Base-by-base conservation (phyloP, 2,797 vertebrate genomes). In the Aeoliscus strigatus region DNA sequence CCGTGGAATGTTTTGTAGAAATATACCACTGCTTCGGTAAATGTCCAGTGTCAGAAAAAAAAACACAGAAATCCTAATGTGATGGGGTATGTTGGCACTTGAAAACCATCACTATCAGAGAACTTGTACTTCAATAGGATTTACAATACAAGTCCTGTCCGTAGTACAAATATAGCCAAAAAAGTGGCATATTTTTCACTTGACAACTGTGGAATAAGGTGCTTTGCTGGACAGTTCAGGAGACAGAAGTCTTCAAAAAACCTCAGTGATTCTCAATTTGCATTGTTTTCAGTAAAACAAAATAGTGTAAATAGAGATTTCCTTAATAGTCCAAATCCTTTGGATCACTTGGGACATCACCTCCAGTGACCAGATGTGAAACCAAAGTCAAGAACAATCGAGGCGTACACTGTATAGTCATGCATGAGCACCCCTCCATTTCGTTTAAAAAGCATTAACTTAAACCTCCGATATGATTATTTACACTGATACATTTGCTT, bases 181-280 rank as follows among this genome's bases (percentile, higher is more conserved):
- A 59, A 66, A 66, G 44, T 14, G 40, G 51, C 49, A 58, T 50
- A 47, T 36, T 14, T 48, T 39, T 42, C 13, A 29, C 27, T 51
- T 40, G 50, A 59, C 56, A 42, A 64, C 35, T 51, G 44, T 40
- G 66, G 54, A 56, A 65, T 71, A 81, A 83, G 77, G 77, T 84
- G 81, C 81, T 73, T 76, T 46, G 24, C 35, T 62, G 64, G 60
- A 79, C 45, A 50, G 63, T 71, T 69, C 72, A 63, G 60, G 32
- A 51, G 75, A 76, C 25, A 70, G 81, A 86, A 84, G 75, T 74
- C 76, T 62, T 70, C 37, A n/a, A 45, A 70, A 75, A 77, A 62
- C 39, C 48, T 47, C 58, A 46, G 26, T 24, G 48, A 61, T 70
- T n/a, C 18, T 21, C 18, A 21, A 21, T 60, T 77, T 79, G 62